Evolutionary conservation across 2,113 vertebrate genomes (phyloP).

Genomic region (Hippopotamus amphibius): DNA sequence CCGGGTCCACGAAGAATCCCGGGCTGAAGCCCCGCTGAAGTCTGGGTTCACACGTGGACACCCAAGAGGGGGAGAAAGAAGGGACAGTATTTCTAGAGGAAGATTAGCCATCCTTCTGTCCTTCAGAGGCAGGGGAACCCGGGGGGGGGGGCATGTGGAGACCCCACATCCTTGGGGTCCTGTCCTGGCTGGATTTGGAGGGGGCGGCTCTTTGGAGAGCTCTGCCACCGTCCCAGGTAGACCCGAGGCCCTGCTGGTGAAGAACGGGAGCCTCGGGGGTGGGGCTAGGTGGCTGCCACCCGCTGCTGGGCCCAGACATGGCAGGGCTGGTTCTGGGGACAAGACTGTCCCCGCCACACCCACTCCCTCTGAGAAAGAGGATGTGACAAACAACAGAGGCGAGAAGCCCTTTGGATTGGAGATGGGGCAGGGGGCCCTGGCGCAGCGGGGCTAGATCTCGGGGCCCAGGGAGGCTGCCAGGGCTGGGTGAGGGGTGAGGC

Average conservation of each 20-base stretch:
- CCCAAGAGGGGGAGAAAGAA: neutral
- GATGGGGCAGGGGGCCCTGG: neutral
- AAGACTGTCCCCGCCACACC: neutral
- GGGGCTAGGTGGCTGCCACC: neutral
- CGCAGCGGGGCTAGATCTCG: neutral
- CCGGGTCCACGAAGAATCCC: neutral
- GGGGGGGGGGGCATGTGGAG: fast-evolving
- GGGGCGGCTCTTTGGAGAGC: neutral
- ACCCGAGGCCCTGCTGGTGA: neutral
- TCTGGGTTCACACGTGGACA: no score
- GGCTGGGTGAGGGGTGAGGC: neutral
- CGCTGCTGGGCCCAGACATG: neutral
- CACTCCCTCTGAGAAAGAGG: neutral
- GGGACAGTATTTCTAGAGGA: no score
- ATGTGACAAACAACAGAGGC: neutral
- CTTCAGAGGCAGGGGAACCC: neutral
- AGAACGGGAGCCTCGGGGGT: neutral
- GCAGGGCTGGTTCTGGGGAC: neutral
- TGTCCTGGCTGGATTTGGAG: neutral
- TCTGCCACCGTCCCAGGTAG: neutral
- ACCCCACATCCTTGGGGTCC: neutral
- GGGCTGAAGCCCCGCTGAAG: no score
- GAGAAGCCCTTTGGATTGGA: neutral
- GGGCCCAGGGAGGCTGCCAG: neutral
- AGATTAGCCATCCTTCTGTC: fast-evolving